A percentile compares a stretch with the other conserved stretches of the same genome.
phyloP scores from a whole-genome alignment of 2,113 vertebrate species.

The Urocolius indicus region DNA sequence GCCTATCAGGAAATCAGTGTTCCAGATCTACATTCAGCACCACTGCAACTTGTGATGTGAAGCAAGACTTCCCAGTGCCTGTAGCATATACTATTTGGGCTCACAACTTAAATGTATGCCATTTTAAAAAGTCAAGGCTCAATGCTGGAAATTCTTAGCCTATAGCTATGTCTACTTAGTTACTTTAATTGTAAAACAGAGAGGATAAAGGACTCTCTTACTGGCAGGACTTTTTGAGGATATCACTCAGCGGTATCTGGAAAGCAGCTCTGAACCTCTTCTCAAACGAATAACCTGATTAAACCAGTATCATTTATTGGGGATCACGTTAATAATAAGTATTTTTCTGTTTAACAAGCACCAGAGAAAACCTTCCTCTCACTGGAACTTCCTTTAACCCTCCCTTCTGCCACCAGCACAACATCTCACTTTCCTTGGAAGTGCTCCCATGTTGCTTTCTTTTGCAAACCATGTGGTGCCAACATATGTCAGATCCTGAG shows the following conservation, averaged over 20 bases:
- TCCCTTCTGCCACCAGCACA: fast-evolving
- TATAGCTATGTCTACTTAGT: not conserved
- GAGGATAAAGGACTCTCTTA: not conserved
- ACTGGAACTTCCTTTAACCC: not conserved
- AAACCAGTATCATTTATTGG: conserved; percentile 3
- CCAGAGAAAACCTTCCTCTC: not conserved
- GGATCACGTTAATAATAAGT: not conserved
- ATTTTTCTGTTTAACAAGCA: not conserved
- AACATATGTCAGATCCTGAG: not conserved
- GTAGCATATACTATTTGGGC: not conserved
- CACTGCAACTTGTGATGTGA: not conserved
- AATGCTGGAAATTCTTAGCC: not conserved
- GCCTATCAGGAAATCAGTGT: not conserved
- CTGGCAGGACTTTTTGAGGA: not conserved
- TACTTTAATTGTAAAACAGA: not conserved
- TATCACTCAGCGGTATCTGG: not conserved
- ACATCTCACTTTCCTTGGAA: conserved; percentile 18
- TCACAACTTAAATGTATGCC: not conserved
- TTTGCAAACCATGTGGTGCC: conserved; percentile 18
- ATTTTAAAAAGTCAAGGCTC: not conserved
- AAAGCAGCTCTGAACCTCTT: not conserved
- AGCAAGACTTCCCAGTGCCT: not conserved
- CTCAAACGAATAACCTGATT: conserved; percentile 5
- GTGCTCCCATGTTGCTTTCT: not conserved
- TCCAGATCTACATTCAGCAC: not conserved